Conservation (phyloP, 2,888 invertebrate species). For the Halictus quadricinctus region DNA sequence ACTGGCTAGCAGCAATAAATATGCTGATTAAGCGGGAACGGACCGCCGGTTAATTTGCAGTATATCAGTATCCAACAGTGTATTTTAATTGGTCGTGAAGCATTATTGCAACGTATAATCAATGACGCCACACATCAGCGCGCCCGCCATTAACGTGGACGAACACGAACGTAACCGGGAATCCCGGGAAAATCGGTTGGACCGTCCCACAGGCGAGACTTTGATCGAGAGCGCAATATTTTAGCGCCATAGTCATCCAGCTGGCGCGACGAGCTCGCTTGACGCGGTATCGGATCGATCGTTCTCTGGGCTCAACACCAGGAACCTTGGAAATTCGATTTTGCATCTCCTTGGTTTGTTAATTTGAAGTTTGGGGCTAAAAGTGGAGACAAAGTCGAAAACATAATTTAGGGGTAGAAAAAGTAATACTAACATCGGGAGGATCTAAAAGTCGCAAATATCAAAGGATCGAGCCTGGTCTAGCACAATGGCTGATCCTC, state of each 20-base stretch:
- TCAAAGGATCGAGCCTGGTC: background rate
- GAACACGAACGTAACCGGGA: conserved; percentile 1
- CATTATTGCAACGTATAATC: conserved; percentile 67
- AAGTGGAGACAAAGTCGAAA: too few relatives aligned
- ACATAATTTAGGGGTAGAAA: too few relatives aligned
- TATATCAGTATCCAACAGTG: conserved; percentile 71
- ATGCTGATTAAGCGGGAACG: conserved; percentile 71
- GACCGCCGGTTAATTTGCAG: conserved; percentile 70
- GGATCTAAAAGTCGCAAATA: background rate
- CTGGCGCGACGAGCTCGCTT: background rate
- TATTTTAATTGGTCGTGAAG: conserved; percentile 70
- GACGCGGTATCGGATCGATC: background rate
- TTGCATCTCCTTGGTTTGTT: too few relatives aligned
- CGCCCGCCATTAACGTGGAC: conserved; percentile 21
- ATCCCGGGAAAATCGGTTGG: conserved; percentile 29
- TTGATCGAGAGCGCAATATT: conserved; percentile 4
- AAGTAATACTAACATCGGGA: too few relatives aligned
- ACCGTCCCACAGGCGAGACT: background rate
- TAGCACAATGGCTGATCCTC: background rate
- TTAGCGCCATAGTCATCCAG: background rate
- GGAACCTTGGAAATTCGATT: background rate
- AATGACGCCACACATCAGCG: conserved; percentile 57
- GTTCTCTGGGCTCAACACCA: background rate
- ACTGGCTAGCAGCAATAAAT: conserved; percentile 66
- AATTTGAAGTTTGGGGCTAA: too few relatives aligned